Percentiles rank a stretch among this genome's conserved stretches.
phyloP scores from a whole-genome alignment of 2,797 vertebrate species.

The Etheostoma perlongum region DNA sequence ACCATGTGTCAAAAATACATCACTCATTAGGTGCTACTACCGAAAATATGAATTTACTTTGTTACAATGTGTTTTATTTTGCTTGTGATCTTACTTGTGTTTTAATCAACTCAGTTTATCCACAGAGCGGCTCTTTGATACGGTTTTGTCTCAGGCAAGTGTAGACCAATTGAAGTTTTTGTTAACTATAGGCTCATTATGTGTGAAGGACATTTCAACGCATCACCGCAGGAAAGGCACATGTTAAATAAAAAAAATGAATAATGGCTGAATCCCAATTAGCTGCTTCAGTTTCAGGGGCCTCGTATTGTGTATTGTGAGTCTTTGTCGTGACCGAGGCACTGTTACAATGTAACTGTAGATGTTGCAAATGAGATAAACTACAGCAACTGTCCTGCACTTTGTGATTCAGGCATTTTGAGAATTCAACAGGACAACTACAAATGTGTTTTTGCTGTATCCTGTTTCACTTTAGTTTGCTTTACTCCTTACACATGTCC shows the following conservation, averaged over 20 bases:
- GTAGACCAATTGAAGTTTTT: not conserved
- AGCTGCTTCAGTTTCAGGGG: not conserved
- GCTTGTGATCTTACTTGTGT: not conserved
- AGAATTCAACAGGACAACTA: not conserved
- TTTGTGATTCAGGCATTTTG: not conserved
- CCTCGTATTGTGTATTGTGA: not conserved
- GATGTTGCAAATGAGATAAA: not conserved
- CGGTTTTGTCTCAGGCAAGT: not conserved
- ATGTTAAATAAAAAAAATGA: not conserved
- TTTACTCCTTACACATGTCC: slow-evolving; percentile 5
- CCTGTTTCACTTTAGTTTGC: slow-evolving; percentile 10
- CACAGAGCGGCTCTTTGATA: not conserved
- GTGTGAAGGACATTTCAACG: not conserved
- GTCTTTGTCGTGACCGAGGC: not conserved
- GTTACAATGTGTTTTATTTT: not conserved
- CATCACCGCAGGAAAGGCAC: not conserved
- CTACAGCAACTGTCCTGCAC: not conserved
- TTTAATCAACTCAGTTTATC: not conserved
- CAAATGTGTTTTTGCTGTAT: not conserved
- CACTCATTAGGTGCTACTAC: not conserved
- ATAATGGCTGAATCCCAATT: not conserved
- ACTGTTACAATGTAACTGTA: not conserved
- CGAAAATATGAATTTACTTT: not conserved
- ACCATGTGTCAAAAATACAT: not conserved
- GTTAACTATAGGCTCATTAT: not conserved